Base-by-base conservation (phyloP, 2,797 vertebrate species). In the Tiaroga cobitis region DNA sequence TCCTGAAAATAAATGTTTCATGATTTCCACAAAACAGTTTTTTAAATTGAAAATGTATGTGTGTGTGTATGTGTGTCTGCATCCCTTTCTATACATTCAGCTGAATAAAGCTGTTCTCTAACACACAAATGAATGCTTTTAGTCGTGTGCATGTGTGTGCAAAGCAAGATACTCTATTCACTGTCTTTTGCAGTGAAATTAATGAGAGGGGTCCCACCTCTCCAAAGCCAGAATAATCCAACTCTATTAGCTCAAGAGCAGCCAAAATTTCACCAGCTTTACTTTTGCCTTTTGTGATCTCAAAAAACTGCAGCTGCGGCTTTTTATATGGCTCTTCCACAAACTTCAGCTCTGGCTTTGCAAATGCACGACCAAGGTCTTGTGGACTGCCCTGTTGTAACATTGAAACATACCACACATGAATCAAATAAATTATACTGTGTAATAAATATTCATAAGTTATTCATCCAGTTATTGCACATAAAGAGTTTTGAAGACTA, bases 221-320 rank as follows among this genome's bases (percentile, higher is more conserved):
- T 90, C 97, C 94, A 83, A 92, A 95, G 7, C 93, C 92, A 4
- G 95, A 95, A 90, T 97, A 98, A 90, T 98, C 95, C 43, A 99
- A 90, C 89, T 99, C 97, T 0, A 98, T 97, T 85, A 99, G 94
- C 87, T 99, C 97, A 69, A 99, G 98, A 10, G 95, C 91, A 1
- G 96, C 96, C 87, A 99, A 90, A 85, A 99, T 95, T 90, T 98
- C 97, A 24, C 97, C 97, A 0, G 94, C 97, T 0, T 94, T 87
- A 84, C 56, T 90, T 67, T 93, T 92, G n/a, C 97, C 97, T 90
- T 94, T 95, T 89, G 87, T 96, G 88, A 98, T 92, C 79, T 97
- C 95, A 34, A 95, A 97, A 92, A 98, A 99, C 89, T 94, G 95
- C 59, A 99, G 94, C 37, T 80, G 84, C 2, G 97, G 97, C 88